These are phyloP conservation scores for Melanotaenia parkinsoni DNA, from an alignment of 2,797 vertebrate genomes.

Conservation along the genomic window DNA sequence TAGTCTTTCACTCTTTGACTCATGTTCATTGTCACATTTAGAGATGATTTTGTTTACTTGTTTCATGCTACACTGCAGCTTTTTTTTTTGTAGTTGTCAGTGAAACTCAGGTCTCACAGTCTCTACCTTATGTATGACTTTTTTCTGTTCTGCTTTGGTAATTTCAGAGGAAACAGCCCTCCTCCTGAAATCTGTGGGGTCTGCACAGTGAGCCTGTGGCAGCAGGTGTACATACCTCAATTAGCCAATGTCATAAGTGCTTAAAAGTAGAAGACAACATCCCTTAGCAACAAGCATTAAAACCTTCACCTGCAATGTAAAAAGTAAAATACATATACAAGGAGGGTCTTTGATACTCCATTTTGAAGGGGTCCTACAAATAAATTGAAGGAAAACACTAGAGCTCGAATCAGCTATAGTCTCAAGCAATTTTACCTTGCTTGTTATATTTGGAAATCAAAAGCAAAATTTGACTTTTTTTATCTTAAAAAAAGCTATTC, in stretches of 20 bases:
- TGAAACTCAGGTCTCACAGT: not conserved
- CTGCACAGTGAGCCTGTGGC: slow-evolving; percentile 1
- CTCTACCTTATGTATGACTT: slow-evolving; percentile 20
- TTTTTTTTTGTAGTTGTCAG: not conserved
- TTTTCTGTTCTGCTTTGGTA: slow-evolving; percentile 31
- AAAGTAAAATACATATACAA: slow-evolving; percentile 26
- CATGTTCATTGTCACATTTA: not conserved
- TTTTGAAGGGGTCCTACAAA: slow-evolving; percentile 19
- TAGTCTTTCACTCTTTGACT: not conserved
- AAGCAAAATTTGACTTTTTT: not conserved
- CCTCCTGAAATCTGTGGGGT: slow-evolving; percentile 19
- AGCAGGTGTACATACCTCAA: slow-evolving; percentile 32
- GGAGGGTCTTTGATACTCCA: slow-evolving; percentile 15
- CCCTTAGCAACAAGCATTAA: slow-evolving; percentile 29
- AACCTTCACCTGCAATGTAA: slow-evolving; percentile 26
- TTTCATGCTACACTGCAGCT: not conserved
- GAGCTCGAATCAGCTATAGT: not conserved
- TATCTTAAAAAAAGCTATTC: not conserved
- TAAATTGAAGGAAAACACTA: not conserved
- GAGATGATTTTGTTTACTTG: slow-evolving; percentile 7
- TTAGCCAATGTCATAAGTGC: slow-evolving; percentile 36
- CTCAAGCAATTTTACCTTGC: not conserved
- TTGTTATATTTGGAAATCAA: slow-evolving; percentile 2
- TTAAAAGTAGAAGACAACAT: slow-evolving; percentile 17
- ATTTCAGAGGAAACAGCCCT: slow-evolving; percentile 31